Base-by-base conservation (phyloP, 2,113 vertebrate species). In the Athene noctua region DNA sequence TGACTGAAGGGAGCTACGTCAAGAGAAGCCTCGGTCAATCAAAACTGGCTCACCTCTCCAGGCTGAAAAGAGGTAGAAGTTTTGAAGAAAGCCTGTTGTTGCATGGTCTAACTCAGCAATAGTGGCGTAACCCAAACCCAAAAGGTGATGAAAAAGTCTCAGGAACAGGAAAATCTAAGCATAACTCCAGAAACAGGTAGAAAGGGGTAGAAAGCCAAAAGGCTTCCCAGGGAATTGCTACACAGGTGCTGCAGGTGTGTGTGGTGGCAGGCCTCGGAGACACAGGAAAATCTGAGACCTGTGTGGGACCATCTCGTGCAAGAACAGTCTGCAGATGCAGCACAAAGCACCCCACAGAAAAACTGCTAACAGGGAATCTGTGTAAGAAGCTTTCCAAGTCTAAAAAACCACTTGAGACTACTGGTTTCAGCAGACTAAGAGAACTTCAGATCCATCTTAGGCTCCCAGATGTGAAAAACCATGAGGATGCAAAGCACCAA, bases 71-170 rank as follows among this genome's bases (percentile, higher is more conserved):
- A n/a, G 52, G 8, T 13, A 42, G 71, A 49, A 34, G 23, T 3
- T 84, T 11, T 46, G 82, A 55, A 59, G 15, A 22, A 18, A 42
- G 11, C 27, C 27, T 40, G 11, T 10, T 75, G 27, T 54, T 79
- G 29, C 52, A 15, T 0, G 12, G 57, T 19, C n/a, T 40, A 42
- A 49, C 40, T 10, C 30, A 36, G 52, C 65, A 82, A 34, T 1
- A 15, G 27, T 2, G 1, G 5, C 1, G 1, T 17, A 30, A n/a
- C n/a, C n/a, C n/a, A 16, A 6, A 46, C 38, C 10, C 5, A 16
- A 3, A 7, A 13, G 62, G 25, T 2, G 23, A 71, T 20, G 29
- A 36, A 32, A 78, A 80, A 51, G 15, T 17, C 46, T n/a, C 19
- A 38, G 63, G 59, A 44, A 63, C 1, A 8, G 63, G 65, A 63